Percentiles rank a stretch among this genome's conserved stretches.
Evolutionary conservation across 1,140 invertebrate species (phyloP).

Genomic region (Heliconius himera): DNA sequence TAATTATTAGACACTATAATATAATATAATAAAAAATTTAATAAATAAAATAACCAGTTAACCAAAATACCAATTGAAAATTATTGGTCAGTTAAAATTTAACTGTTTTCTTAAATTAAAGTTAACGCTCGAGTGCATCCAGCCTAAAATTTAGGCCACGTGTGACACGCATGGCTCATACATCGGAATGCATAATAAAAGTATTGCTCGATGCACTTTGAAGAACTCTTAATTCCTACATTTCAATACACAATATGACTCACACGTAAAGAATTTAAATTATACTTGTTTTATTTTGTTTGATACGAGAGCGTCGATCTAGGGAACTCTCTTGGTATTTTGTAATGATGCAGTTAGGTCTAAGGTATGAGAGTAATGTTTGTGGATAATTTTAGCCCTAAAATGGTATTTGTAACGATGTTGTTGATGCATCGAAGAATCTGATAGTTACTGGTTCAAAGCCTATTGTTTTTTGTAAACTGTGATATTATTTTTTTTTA

Average conservation of each 20-base stretch:
- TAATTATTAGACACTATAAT: neutral
- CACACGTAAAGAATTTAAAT: constrained; percentile 27
- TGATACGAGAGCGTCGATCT: neutral
- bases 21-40: neutral
- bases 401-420: neutral
- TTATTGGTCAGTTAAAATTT: neutral
- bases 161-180: constrained; percentile 48
- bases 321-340: constrained; percentile 17
- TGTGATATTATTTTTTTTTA: too few species aligned
- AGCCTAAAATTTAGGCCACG: constrained; percentile 27
- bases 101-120: neutral
- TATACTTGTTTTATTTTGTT: constrained; percentile 23
- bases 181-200: constrained; percentile 53
- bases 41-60: neutral
- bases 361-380: neutral
- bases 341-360: constrained; percentile 6
- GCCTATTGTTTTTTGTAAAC: too few species aligned
- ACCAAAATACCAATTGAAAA: neutral
- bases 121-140: neutral
- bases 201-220: constrained; percentile 41
- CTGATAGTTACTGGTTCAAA: too few species aligned
- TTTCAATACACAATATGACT: constrained; percentile 27
- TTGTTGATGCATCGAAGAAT: neutral
- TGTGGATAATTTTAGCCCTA: neutral
- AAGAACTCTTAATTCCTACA: constrained; percentile 33